phyloP scores from a whole-genome alignment of 2,888 invertebrate species.

The Drosophila mettleri region DNA sequence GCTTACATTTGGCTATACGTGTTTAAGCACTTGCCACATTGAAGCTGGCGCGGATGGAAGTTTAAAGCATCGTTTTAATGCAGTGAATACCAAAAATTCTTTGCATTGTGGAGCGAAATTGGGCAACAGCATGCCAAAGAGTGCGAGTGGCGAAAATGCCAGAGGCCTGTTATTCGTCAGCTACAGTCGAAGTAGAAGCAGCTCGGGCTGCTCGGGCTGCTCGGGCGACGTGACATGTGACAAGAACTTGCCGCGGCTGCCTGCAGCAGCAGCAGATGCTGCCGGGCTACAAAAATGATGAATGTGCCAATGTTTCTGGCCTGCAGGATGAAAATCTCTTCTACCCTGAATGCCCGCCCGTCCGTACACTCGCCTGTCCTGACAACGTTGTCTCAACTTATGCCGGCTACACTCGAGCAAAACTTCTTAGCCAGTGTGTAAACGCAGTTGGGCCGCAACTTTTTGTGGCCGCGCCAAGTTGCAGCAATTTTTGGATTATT shows the following conservation, averaged over 20 bases:
- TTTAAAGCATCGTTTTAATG: conserved; percentile 44
- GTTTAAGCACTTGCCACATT: conserved; percentile 10
- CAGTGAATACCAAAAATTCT: conserved; percentile 30
- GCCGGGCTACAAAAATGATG: conserved; percentile 66
- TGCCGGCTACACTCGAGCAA: conserved; percentile 61
- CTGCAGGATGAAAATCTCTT: conserved; percentile 26
- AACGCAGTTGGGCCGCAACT: conserved; percentile 50
- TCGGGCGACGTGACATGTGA: conserved; percentile 78
- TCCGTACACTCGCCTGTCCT: conserved; percentile 11
- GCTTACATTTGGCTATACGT: conserved; percentile 1
- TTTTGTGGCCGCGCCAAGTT: conserved; percentile 70
- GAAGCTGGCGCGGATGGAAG: conserved; percentile 2
- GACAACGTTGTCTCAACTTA: conserved; percentile 46
- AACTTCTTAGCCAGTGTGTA: conserved; percentile 54
- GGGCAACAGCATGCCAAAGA: conserved; percentile 45
- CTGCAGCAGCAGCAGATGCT: conserved; percentile 66
- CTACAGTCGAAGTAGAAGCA: not conserved
- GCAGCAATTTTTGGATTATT: conserved; percentile 58
- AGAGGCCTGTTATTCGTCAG: conserved; percentile 53
- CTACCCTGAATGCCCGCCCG: conserved; percentile 7
- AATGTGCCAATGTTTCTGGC: conserved; percentile 75
- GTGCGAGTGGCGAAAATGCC: conserved; percentile 40
- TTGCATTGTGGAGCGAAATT: conserved; percentile 42
- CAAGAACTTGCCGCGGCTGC: conserved; percentile 76
- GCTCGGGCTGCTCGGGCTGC: conserved; percentile 9